A percentile compares a stretch with the other conserved stretches of the same genome.
These are phyloP conservation scores for Thalassaphorura encarpata DNA, from an alignment of 1,140 invertebrate species.

Conservation along the genomic window DNA sequence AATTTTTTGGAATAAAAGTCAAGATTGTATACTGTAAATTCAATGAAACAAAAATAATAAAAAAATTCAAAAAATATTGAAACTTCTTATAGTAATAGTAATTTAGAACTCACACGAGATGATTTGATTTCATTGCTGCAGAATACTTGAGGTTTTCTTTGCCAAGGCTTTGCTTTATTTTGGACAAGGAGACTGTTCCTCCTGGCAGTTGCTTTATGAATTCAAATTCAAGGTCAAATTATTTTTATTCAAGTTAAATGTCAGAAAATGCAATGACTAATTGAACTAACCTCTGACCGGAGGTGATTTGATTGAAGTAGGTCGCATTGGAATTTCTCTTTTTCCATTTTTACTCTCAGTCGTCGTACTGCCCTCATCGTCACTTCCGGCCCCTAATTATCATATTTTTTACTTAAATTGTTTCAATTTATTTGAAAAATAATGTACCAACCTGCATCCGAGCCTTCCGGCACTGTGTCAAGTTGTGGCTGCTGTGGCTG, in stretches of 20 bases:
- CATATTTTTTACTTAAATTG: background rate
- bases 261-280: background rate
- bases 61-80: background rate
- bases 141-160: background rate
- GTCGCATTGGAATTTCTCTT: background rate
- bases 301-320: background rate
- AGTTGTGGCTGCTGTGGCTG: too few species aligned
- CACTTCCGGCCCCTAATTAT: background rate
- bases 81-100: too few species aligned
- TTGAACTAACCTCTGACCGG: background rate
- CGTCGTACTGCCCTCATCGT: background rate
- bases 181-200: background rate
- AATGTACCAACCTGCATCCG: background rate
- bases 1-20: conserved; percentile 72
- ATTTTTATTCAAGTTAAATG: background rate
- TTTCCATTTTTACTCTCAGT: background rate
- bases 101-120: too few species aligned
- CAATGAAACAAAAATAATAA: background rate
- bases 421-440: background rate
- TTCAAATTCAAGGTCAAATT: background rate
- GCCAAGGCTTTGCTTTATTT: background rate
- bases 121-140: background rate
- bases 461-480: too few species aligned
- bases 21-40: conserved; percentile 57
- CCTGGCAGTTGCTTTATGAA: background rate